Evolutionary conservation across 2,888 invertebrate species (phyloP), one percentile per base, ranked within the genome.

Genomic region (Netelia inedita): DNA sequence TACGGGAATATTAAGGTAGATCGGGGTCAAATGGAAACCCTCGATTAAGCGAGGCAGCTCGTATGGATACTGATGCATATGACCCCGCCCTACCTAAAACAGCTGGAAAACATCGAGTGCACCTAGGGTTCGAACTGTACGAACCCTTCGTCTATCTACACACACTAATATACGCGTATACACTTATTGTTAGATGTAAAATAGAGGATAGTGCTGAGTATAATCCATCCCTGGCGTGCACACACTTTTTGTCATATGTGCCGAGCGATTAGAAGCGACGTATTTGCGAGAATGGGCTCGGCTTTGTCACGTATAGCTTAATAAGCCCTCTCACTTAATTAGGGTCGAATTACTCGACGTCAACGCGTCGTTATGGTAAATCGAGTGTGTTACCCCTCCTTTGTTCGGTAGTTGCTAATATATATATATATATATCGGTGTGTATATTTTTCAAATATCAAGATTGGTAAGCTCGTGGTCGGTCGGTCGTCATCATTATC

Each of bases 291-390:
- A 6, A 74, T 68, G 50, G 73, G 59, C 50, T 74, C n/a, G 78
- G 61, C 69, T 76, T 65, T 59, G 43, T 57, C 11, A 16, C 35
- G 65, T 41, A 35, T 19, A 16, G 10, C 14, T 68, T 75, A 79
- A 72, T 73, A 73, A 46, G 55, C 68, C 10, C 72, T 71, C 78
- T 72, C 82, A 43, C 50, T 85, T 82, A 82, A 85, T 85, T 79
- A 79, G 78, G 59, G 43, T 85, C 74, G 65, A 55, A 79, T 85
- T 81, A 78, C 82, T 53, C 43, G 75, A 50, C 50, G 50, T 28
- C 28, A 5, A 28, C 46, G 73, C 16, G 72, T 63, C 75, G 43
- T 59, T 41, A 43, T 8, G 65, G 11, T 46, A 23, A 46, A 41
- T 16, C 23, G 72, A 69, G 28, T 50, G 28, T 46, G 53, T 53